A percentile compares a stretch with the other conserved stretches of the same genome.
These are phyloP conservation scores for Oryzias dopingdopingensis DNA, from an alignment of 2,797 vertebrate genomes.

Conservation along the genomic window DNA sequence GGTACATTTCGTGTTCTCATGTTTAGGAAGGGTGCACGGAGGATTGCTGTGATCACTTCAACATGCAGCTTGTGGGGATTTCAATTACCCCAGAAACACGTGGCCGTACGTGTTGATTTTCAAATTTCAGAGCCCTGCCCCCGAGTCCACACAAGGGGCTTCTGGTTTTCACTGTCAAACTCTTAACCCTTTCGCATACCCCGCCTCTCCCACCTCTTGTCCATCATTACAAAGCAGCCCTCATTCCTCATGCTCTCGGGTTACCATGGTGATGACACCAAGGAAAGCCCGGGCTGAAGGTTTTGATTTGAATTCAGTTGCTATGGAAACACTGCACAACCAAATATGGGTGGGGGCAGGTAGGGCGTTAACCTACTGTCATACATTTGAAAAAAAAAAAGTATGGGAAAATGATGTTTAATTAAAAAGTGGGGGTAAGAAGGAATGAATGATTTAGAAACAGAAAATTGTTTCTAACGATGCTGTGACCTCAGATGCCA, in stretches of 20 bases:
- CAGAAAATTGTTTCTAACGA: slow-evolving; percentile 4
- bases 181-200: slow-evolving; percentile 70
- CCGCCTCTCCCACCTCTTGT: slow-evolving; percentile 54
- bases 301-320: slow-evolving; percentile 82
- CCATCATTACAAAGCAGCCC: slow-evolving; percentile 70
- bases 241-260: slow-evolving; percentile 70
- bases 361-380: slow-evolving; percentile 41
- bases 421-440: slow-evolving; percentile 19
- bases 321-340: slow-evolving; percentile 63
- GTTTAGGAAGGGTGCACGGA: too few species aligned
- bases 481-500: slow-evolving; percentile 28
- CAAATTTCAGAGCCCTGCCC: slow-evolving; percentile 62
- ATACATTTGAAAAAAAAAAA: slow-evolving; percentile 76
- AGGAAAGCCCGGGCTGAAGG: slow-evolving; percentile 69
- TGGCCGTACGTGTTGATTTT: slow-evolving; percentile 71
- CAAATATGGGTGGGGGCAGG: slow-evolving; percentile 48
- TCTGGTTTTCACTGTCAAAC: slow-evolving; percentile 54
- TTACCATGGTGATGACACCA: slow-evolving; percentile 78
- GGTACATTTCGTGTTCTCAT: slow-evolving; percentile 22
- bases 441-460: slow-evolving; percentile 23
- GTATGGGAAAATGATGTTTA: slow-evolving; percentile 38
- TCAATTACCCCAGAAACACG: slow-evolving; percentile 40
- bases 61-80: slow-evolving; percentile 34
- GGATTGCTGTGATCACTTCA: slow-evolving; percentile 8
- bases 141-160: slow-evolving; percentile 41